phyloP scores from a whole-genome alignment of 2,113 vertebrate genomes.

The Tachysurus vachellii region DNA sequence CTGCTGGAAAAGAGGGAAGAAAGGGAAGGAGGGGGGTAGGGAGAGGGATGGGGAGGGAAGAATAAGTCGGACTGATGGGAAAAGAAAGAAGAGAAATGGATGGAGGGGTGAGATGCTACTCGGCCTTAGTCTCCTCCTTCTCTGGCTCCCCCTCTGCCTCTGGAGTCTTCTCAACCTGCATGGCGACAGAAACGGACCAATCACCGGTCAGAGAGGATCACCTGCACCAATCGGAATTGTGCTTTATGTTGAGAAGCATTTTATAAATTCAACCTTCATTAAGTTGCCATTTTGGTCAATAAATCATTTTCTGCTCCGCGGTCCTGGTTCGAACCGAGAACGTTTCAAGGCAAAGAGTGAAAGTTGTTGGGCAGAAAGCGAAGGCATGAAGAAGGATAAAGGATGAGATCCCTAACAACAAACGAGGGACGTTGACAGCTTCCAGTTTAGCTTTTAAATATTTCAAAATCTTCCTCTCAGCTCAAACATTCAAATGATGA shows the following conservation, averaged over 20 bases:
- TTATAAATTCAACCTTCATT: slow-evolving; percentile 6
- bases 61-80: slow-evolving; percentile 2
- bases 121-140: slow-evolving; percentile 58
- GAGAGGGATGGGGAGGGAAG: neutral
- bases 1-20: slow-evolving; percentile 11
- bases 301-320: neutral
- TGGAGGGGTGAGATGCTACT: slow-evolving; percentile 53
- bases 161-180: slow-evolving; percentile 59
- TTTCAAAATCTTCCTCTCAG: neutral
- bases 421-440: neutral
- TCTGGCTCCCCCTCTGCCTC: slow-evolving; percentile 53
- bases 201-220: neutral
- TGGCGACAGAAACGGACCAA: slow-evolving; percentile 22
- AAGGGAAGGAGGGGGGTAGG: neutral
- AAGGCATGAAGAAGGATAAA: neutral
- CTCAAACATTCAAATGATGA: neutral
- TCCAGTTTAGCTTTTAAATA: neutral
- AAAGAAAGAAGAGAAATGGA: slow-evolving; percentile 17
- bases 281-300: neutral
- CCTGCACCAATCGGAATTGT: slow-evolving; percentile 15
- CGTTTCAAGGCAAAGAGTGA: no score
- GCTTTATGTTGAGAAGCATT: neutral
- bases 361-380: no score
- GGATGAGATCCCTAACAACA: neutral
- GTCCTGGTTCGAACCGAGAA: neutral